Evolutionary conservation across 2,113 vertebrate genomes (phyloP).

Genomic region (Pedionomus torquatus): DNA sequence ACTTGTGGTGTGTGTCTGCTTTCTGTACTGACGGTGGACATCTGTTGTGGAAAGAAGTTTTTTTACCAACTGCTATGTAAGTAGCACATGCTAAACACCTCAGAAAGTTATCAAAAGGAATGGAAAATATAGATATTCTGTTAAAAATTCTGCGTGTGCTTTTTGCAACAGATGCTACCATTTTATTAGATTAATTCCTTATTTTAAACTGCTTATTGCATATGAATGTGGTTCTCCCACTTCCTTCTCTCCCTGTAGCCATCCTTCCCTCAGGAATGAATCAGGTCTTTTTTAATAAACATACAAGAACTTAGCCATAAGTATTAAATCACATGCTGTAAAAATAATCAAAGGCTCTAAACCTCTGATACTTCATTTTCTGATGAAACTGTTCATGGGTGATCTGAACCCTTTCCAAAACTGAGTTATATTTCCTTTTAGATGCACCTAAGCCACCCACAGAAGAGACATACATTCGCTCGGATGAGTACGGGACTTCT

Average conservation of each 20-base stretch:
- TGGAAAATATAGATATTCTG: slow-evolving; percentile 8
- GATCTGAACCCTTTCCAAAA: slow-evolving; percentile 66
- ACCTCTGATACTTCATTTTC: not conserved
- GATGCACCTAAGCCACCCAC: slow-evolving; percentile 87
- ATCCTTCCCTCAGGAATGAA: not conserved
- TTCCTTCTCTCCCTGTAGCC: slow-evolving; percentile 3
- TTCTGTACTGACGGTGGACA: not conserved
- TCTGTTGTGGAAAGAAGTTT: not conserved
- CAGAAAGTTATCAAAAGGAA: slow-evolving; percentile 17
- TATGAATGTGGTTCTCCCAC: not conserved
- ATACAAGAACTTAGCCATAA: not conserved
- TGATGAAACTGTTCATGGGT: not conserved
- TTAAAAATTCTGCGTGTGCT: not conserved
- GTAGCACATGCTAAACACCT: not conserved
- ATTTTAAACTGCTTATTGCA: slow-evolving; percentile 15
- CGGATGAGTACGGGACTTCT: slow-evolving; percentile 83
- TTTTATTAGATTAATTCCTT: slow-evolving; percentile 45
- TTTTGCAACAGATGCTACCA: slow-evolving; percentile 12
- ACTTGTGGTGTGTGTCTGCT: not conserved
- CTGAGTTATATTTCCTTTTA: slow-evolving; percentile 68
- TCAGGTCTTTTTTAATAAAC: slow-evolving; percentile 20
- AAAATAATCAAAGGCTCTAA: slow-evolving; percentile 42
- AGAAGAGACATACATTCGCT: slow-evolving; percentile 78
- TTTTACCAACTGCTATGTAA: not conserved
- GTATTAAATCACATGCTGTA: slow-evolving; percentile 40